Percentiles rank a stretch among this genome's conserved stretches.
Conservation (phyloP, 2,113 vertebrate species). For the Eretmodus cyanostictus region DNA sequence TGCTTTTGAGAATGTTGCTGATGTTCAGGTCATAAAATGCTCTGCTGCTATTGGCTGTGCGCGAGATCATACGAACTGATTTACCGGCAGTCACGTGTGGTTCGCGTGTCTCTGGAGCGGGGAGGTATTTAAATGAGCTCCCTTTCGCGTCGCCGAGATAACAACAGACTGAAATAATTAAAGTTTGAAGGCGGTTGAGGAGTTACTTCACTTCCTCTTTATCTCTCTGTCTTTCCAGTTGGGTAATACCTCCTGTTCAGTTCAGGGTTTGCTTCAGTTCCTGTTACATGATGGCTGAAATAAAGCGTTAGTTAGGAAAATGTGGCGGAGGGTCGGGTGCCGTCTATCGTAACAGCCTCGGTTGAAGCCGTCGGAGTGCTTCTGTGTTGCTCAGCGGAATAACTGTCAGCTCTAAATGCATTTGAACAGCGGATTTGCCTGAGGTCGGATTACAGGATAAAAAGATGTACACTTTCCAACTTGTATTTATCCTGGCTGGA, state of each 20-base stretch:
- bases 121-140: not conserved
- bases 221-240: slow-evolving; percentile 1
- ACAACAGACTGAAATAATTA: not conserved
- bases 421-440: not conserved
- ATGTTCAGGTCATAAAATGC: not conserved
- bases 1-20: not conserved
- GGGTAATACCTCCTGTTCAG: slow-evolving; percentile 34
- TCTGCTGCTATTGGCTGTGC: not conserved
- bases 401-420: not conserved
- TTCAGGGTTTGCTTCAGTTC: slow-evolving; percentile 49
- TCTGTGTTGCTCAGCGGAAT: not conserved
- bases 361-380: not conserved
- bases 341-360: not conserved
- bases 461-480: not conserved
- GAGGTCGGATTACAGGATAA: not conserved
- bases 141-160: not conserved
- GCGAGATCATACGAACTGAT: not conserved
- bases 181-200: not conserved
- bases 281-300: slow-evolving; percentile 5
- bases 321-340: not conserved
- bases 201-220: slow-evolving; percentile 42
- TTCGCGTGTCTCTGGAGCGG: not conserved
- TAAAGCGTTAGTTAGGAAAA: not conserved
- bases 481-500: not conserved
- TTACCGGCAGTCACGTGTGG: not conserved